A percentile compares a stretch with the other conserved stretches of the same genome.
Evolutionary conservation across 2,888 invertebrate genomes (phyloP).

Genomic region (Watsonalla cultraria): DNA sequence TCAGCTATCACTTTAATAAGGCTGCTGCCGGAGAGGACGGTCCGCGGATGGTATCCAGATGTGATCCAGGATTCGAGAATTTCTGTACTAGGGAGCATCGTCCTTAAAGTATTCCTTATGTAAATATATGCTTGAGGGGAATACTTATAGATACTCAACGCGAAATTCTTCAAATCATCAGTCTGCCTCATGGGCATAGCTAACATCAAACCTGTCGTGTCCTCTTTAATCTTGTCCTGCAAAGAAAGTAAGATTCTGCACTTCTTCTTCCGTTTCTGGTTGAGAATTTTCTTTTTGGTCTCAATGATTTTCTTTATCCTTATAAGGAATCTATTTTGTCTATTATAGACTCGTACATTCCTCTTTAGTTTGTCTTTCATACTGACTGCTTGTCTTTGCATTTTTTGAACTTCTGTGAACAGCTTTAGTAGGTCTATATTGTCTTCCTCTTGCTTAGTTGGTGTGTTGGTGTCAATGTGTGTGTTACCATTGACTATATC

Average conservation of each 20-base stretch:
- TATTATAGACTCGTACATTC: conserved; percentile 55
- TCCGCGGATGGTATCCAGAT: conserved; percentile 58
- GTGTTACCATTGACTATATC: conserved; percentile 14
- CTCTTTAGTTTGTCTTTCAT: conserved; percentile 58
- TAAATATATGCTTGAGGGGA: conserved; percentile 72
- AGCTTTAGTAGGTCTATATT: conserved; percentile 55
- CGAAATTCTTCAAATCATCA: conserved; percentile 67
- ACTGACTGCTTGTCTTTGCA: conserved; percentile 55
- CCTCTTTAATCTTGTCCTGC: conserved; percentile 69
- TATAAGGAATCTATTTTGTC: conserved; percentile 51
- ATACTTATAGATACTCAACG: conserved; percentile 67
- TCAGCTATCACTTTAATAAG: conserved; percentile 61
- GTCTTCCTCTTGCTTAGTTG: conserved; percentile 17
- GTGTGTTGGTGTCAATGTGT: conserved; percentile 19
- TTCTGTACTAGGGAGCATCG: conserved; percentile 66
- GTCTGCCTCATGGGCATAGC: conserved; percentile 70
- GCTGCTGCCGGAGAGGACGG: conserved; percentile 45
- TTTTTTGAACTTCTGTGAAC: conserved; percentile 63
- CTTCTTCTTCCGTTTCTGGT: conserved; percentile 63
- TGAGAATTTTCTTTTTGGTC: conserved; percentile 55
- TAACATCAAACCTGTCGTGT: conserved; percentile 59
- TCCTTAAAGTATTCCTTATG: conserved; percentile 62
- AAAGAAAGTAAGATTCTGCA: conserved; percentile 61
- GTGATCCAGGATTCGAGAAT: conserved; percentile 61
- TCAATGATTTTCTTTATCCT: conserved; percentile 56